Conservation (phyloP, 2,888 invertebrate genomes). For the Eurytoma californica region DNA sequence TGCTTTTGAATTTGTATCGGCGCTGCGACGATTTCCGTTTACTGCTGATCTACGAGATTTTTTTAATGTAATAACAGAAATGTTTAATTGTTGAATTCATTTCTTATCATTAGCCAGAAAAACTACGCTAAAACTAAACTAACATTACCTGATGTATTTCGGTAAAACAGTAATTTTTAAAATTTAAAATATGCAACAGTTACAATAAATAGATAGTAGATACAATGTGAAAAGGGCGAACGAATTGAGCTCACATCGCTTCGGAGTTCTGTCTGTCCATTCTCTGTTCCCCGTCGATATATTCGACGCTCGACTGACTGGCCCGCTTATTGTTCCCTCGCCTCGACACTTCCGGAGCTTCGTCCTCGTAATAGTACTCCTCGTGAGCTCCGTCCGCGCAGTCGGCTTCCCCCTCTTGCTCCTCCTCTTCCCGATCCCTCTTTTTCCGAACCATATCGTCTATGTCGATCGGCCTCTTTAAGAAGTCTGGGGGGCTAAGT, state of each 20-base stretch:
- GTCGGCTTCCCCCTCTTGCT: background rate
- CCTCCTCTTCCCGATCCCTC: conserved; percentile 7
- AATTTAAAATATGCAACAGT: too few species aligned
- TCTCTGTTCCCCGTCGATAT: background rate
- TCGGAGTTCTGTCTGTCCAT: background rate
- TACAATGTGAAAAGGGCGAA: too few species aligned
- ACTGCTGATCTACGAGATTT: background rate
- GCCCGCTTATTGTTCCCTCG: background rate
- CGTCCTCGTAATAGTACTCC: conserved; percentile 18
- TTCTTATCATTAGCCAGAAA: too few species aligned
- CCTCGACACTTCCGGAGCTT: background rate
- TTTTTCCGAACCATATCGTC: background rate
- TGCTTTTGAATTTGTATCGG: background rate
- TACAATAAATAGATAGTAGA: too few species aligned
- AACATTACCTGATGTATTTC: too few species aligned
- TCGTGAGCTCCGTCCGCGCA: background rate
- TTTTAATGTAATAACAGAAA: background rate
- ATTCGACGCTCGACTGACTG: background rate
- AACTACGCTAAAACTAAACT: too few species aligned
- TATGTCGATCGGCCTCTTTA: background rate
- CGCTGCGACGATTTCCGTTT: background rate
- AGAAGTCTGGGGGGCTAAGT: background rate
- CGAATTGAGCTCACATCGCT: too few species aligned
- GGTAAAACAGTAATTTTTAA: too few species aligned
- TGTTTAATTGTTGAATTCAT: background rate